Evolutionary conservation across 2,888 invertebrate genomes (phyloP).

Genomic region (Orchestes rusci): DNA sequence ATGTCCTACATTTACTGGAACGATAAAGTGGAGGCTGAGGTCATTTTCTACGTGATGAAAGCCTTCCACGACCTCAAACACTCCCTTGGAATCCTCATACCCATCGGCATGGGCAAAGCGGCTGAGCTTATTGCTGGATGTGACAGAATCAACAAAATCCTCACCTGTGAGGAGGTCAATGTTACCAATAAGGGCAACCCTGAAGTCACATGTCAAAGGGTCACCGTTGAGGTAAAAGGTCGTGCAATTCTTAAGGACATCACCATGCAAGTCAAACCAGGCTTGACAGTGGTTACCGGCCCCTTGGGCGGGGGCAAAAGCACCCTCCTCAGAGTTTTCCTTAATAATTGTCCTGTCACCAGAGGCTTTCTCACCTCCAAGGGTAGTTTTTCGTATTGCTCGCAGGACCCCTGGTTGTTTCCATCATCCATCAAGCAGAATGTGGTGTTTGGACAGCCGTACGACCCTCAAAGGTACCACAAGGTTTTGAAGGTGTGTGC

Average conservation of each 20-base stretch:
- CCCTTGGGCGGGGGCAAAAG: constrained; percentile 61
- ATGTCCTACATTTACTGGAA: constrained; percentile 30
- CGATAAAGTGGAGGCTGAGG: constrained; percentile 28
- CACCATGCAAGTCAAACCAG: constrained; percentile 41
- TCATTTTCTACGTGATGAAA: constrained; percentile 31
- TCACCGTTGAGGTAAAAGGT: constrained; percentile 25
- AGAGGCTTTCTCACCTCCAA: constrained; percentile 45
- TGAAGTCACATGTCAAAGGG: constrained; percentile 30
- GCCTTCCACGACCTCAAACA: constrained; percentile 27
- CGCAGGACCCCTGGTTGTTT: constrained; percentile 58
- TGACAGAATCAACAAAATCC: constrained; percentile 28
- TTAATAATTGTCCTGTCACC: constrained; percentile 40
- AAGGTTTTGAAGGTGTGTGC: constrained; percentile 58
- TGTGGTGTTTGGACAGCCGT: constrained; percentile 64
- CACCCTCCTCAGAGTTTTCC: constrained; percentile 41
- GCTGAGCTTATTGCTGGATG: constrained; percentile 31
- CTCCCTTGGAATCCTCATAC: constrained; percentile 27
- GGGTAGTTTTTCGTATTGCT: constrained; percentile 50
- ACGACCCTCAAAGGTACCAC: constrained; percentile 50
- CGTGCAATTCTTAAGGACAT: constrained; percentile 41
- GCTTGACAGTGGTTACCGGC: constrained; percentile 53
- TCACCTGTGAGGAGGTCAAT: constrained; percentile 43
- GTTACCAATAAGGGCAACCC: constrained; percentile 24
- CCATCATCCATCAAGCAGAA: constrained; percentile 63
- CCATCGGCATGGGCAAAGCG: constrained; percentile 28